Evolutionary conservation across 1,140 invertebrate genomes (phyloP), one percentile per base, ranked within the genome.

Genomic region (Cydia pomonella): DNA sequence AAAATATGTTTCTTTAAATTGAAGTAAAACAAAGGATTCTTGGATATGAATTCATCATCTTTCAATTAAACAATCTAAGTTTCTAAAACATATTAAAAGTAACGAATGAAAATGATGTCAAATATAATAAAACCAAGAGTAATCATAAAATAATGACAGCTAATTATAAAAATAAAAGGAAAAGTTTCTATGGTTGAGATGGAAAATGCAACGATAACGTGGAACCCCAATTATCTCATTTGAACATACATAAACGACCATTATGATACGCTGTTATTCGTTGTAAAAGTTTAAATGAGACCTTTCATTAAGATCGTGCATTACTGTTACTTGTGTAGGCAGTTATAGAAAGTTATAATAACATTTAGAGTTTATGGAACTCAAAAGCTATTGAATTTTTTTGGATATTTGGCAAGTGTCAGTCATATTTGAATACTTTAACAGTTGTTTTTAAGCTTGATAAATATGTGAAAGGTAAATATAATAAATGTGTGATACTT

Each of bases 141-240:
- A 33, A 69, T 33, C 12, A 69, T 69, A 27, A 16, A 33, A 33
- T 69, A 69, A 69, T 69, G 27, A 33, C 64, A 7, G n/a, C 7
- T 69, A 69, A 69, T 69, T 69, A 69, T 69, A 69, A 33, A 33
- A 69, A 69, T 69, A 69, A 69, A 69, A 69, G 25, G 63, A 66
- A 66, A 69, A 33, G 27, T 44, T 44, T 44, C 53, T 59, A 59
- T 59, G 53, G 53, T 23, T 59, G 3, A 59, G 53, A 59, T 59
- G 53, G 21, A 59, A 59, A 59, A 23, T 10, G 16, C 53, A 0
- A 12, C 53, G 53, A 59, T 59, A 59, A 59, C 53, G 2, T 18
- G 6, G 47, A 23, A 59, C 53, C 7, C 53, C n/a, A 59, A 59
- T 59, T 59, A 59, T 59, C 53, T 59, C 53, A 59, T 12, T 4